Evolutionary conservation across 1,140 invertebrate genomes (phyloP).

Genomic region (Artemia franciscana): DNA sequence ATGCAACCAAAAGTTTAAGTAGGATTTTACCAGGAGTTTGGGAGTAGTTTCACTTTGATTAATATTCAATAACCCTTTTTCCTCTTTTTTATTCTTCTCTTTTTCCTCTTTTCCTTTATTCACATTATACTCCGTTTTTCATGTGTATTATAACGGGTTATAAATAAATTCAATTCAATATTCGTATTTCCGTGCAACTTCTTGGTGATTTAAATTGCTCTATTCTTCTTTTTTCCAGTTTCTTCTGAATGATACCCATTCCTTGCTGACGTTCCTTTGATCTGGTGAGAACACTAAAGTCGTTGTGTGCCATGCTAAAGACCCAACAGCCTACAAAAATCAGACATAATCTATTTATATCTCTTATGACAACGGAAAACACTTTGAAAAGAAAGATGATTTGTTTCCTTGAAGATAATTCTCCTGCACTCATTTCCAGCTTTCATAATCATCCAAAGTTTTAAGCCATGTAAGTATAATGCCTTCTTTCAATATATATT

Average conservation of each 20-base stretch:
- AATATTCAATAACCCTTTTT: too few relatives aligned
- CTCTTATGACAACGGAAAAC: conserved; percentile 61
- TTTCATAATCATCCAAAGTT: conserved; percentile 59
- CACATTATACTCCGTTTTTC: too few relatives aligned
- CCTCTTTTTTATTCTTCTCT: too few relatives aligned
- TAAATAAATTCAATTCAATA: too few relatives aligned
- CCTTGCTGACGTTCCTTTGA: conserved; percentile 71
- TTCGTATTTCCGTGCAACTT: too few relatives aligned
- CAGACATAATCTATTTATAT: conserved; percentile 48
- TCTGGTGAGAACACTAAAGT: conserved; percentile 59
- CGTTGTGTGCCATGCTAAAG: conserved; percentile 56
- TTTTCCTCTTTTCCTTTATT: too few relatives aligned
- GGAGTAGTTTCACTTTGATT: too few relatives aligned
- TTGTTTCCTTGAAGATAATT: conserved; percentile 32
- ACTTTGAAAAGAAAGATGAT: conserved; percentile 45
- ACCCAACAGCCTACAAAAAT: conserved; percentile 21
- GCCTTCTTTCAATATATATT: conserved; percentile 12
- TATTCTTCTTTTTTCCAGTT: conserved; percentile 18
- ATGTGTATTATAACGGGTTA: too few relatives aligned
- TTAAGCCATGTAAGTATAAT: conserved; percentile 36
- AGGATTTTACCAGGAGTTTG: too few relatives aligned
- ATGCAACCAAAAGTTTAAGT: too few relatives aligned
- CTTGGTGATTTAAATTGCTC: too few relatives aligned
- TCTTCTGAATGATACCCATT: conserved; percentile 51
- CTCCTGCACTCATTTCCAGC: conserved; percentile 42